Evolutionary conservation across 1,140 invertebrate species (phyloP), one percentile per base, ranked within the genome.

Genomic region (Heliconius hermathena): DNA sequence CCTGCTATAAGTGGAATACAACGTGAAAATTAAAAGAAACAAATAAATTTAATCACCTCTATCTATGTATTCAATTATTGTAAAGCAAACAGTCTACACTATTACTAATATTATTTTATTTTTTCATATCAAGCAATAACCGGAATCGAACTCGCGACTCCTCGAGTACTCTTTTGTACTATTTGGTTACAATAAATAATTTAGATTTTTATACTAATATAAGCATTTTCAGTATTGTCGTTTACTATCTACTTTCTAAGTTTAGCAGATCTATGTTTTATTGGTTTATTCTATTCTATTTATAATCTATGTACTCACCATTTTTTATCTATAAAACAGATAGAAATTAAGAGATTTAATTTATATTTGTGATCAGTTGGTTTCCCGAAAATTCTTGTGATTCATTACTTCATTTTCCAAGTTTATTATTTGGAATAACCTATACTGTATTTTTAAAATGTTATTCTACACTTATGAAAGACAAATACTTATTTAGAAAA

Each of bases 251-350:
- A 57, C 54, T 57, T 57, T 57, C 54, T 57, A 57, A 57, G 8
- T 57, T 57, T 57, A 57, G 54, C 54, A 57, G 54, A 57, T 57
- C 54, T 57, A 57, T 57, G 9, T 57, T 52, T 52, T 52, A 46
- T 46, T 46, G 16, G 13, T 20, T 20, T 22, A 22, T n/a, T 57
- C 54, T 57, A 57, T 57, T 22, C 54, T 57, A 57, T 57, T 57
- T 22, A 57, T 57, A 22, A 57, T 9, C n/a, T 57, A 57, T 57
- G n/a, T 57, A 22, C 16, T 4, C 20, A 18, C n/a, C 9, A 22
- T 57, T 11, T 8, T 22, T 57, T 22, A 11, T 57, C 54, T 57
- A 57, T 22, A 36, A 3, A 22, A 22, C n/a, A 22, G 0, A 46
- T 4, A 46, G 2, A 22, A 57, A 57, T 22, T 22, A 22, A 57